Percentiles rank a stretch among this genome's conserved stretches.
Conservation (phyloP, 2,797 vertebrate genomes). For the Glossophaga mutica region DNA sequence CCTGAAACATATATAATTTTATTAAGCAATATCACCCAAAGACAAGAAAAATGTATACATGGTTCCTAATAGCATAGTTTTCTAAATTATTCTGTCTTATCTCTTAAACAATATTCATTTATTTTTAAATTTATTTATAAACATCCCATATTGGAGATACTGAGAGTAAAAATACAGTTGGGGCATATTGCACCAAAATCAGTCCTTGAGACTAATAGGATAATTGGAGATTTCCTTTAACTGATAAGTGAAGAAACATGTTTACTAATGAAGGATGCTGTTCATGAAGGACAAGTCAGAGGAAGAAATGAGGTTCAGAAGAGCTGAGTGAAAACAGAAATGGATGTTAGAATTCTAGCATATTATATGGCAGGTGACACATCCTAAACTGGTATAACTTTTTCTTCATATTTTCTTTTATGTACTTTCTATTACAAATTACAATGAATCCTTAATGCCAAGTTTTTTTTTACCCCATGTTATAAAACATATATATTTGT, state of each 20-base stretch:
- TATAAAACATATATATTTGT: slow-evolving; percentile 12
- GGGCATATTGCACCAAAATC: neutral
- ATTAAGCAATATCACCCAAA: no score
- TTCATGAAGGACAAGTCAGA: slow-evolving; percentile 16
- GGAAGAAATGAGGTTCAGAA: slow-evolving; percentile 15
- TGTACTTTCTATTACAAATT: neutral
- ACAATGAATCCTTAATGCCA: neutral
- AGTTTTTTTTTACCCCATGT: neutral
- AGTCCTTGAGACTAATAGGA: neutral
- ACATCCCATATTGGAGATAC: neutral
- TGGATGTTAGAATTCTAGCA: neutral
- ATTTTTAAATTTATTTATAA: neutral
- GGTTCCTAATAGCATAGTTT: neutral
- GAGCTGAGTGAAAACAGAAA: neutral
- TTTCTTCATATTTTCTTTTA: slow-evolving; percentile 14
- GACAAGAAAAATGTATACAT: neutral
- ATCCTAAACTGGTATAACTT: neutral
- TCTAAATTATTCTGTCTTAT: neutral
- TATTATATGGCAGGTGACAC: neutral
- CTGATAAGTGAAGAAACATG: neutral
- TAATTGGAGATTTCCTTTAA: neutral
- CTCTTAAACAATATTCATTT: neutral
- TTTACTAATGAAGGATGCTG: neutral
- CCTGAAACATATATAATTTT: no score
- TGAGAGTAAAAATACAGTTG: neutral